A percentile compares a stretch with the other conserved stretches of the same genome.
Evolutionary conservation across 1,140 invertebrate genomes (phyloP).

Genomic region (Oryzaephilus surinamensis): DNA sequence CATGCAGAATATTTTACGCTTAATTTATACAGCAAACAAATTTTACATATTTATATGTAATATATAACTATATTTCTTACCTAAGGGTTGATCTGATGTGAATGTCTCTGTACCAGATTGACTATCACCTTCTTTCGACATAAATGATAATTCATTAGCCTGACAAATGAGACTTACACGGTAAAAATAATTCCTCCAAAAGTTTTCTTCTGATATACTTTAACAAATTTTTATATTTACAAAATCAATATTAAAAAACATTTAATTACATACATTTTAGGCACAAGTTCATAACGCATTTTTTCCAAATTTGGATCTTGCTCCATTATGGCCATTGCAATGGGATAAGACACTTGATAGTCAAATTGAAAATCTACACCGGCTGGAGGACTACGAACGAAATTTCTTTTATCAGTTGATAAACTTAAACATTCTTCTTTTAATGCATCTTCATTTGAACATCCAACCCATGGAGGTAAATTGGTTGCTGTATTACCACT

Average conservation of each 20-base stretch:
- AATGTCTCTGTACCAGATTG: constrained; percentile 32
- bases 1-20: no score
- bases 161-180: constrained; percentile 95
- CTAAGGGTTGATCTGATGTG: constrained; percentile 36
- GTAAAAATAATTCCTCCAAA: constrained; percentile 99
- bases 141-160: constrained; percentile 74
- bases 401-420: constrained; percentile 91
- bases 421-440: constrained; percentile 91
- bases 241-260: constrained; percentile 1
- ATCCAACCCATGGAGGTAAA: constrained; percentile 84
- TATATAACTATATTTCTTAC: constrained; percentile 29
- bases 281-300: constrained; percentile 98
- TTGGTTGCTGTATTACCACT: constrained; percentile 61
- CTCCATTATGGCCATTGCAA: constrained; percentile 86
- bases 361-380: constrained; percentile 95
- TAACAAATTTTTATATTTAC: constrained; percentile 18
- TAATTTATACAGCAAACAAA: no score
- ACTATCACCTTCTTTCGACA: constrained; percentile 45
- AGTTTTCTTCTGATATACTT: constrained; percentile 95
- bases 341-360: constrained; percentile 79
- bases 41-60: no score
- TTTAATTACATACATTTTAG: constrained; percentile 78
- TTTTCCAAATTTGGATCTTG: constrained; percentile 92
- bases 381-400: constrained; percentile 88
- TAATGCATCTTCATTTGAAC: constrained; percentile 76